Base-by-base conservation (phyloP, 2,888 invertebrate genomes). In the Cordilura impudica region DNA sequence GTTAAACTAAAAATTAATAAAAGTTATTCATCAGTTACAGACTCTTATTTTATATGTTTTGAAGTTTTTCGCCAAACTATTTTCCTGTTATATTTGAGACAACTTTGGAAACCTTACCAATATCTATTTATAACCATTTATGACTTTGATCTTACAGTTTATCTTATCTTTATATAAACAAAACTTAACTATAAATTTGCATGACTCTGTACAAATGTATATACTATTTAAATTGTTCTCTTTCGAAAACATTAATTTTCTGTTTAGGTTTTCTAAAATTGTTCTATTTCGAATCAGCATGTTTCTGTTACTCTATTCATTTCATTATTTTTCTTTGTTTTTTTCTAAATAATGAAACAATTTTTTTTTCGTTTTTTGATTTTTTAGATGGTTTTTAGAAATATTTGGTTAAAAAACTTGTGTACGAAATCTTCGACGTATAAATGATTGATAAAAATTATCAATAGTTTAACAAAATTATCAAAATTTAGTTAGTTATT, bases 341-440 rank as follows among this genome's bases (percentile, higher is more conserved):
- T 23, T 35, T 35, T 35, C 39, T 53, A n/a, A 67, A 31, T 43
- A 39, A 39, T 51, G n/a, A 10, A 65, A 23, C 45, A 56, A 54
- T 69, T 74, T 51, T 39, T 83, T 83, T 83, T 81, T 77, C 58
- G 67, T 83, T 72, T n/a, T n/a, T 72, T 65, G 35, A 76, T 81
- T 87, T 31, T 87, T 82, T 86, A 87, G 87, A 86, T 87, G 87
- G 87, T 87, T 87, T 84, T 86, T 88, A 85, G 87, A 87, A 79
- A 87, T 88, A 82, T 88, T 88, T 82, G 87, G 87, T 83, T 88
- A 86, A 84, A 80, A 31, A 39, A 4, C 6, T 26, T 39, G n/a
- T n/a, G n/a, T n/a, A n/a, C n/a, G 4, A 39, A 39, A 39, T 2
- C 35, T 2, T 4, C 35, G 4, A 39, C n/a, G 35, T n/a, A n/a